phyloP scores from a whole-genome alignment of 2,797 vertebrate genomes.

The Eulemur mongoz region DNA sequence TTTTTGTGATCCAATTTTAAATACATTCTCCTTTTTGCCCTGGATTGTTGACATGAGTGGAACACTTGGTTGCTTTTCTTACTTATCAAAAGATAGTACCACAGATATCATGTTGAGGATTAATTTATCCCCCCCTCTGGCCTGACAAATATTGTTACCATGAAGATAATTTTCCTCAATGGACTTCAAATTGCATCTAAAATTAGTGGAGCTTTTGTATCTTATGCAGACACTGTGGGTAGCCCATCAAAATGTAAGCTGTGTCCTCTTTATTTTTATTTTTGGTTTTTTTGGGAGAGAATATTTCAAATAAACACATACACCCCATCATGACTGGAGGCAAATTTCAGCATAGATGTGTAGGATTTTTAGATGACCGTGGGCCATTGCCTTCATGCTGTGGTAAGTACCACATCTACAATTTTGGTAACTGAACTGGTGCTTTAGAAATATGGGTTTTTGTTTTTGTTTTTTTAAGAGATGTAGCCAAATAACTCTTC shows the following conservation, averaged over 20 bases:
- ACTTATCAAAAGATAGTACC: slow-evolving; percentile 69
- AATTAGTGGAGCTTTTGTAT: slow-evolving; percentile 81
- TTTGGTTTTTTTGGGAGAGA: slow-evolving; percentile 68
- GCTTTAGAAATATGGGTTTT: slow-evolving; percentile 79
- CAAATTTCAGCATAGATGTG: slow-evolving; percentile 84
- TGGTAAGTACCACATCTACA: slow-evolving; percentile 85
- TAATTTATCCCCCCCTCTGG: slow-evolving; percentile 74
- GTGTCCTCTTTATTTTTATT: slow-evolving; percentile 72
- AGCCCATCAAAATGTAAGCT: slow-evolving; percentile 81
- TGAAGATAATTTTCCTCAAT: slow-evolving; percentile 84
- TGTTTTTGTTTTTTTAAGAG: slow-evolving; percentile 29
- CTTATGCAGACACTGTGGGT: slow-evolving; percentile 79
- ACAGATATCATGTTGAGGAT: slow-evolving; percentile 76
- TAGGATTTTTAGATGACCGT: slow-evolving; percentile 83
- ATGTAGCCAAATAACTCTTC: slow-evolving; percentile 78
- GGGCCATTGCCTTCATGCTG: slow-evolving; percentile 82
- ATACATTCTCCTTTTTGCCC: slow-evolving; percentile 85
- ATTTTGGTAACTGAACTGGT: slow-evolving; percentile 82
- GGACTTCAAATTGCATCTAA: slow-evolving; percentile 81
- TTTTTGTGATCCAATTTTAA: slow-evolving; percentile 87
- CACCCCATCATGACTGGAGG: slow-evolving; percentile 77
- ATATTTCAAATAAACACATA: slow-evolving; percentile 78
- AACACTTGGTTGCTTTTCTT: slow-evolving; percentile 79
- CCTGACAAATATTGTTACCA: slow-evolving; percentile 82
- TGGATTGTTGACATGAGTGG: slow-evolving; percentile 84